These are phyloP conservation scores for Phaethon lepturus DNA, from an alignment of 2,113 vertebrate species.

Conservation along the genomic window DNA sequence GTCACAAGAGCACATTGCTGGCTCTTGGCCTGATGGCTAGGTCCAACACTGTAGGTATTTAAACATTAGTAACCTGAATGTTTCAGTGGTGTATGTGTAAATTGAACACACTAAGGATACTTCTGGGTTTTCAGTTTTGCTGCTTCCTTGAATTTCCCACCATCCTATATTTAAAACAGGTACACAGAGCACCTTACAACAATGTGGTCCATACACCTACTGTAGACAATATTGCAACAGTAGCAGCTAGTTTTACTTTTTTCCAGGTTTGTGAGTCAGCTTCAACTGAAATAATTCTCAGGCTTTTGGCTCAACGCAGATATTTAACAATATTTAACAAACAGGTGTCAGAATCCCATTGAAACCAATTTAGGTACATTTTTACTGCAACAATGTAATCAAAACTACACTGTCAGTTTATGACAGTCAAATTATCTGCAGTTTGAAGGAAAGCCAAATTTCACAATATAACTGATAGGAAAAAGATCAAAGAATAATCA, in stretches of 20 bases:
- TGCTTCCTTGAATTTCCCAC: neutral
- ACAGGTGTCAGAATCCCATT: neutral
- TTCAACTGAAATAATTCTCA: neutral
- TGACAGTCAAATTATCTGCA: constrained; percentile 36
- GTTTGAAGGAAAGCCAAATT: constrained; percentile 15
- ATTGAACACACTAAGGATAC: neutral
- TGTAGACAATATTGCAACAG: neutral
- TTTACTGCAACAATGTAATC: constrained; percentile 22
- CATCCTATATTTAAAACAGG: neutral
- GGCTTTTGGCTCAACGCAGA: neutral
- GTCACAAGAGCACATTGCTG: neutral
- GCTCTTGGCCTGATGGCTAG: neutral
- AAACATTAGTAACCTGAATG: neutral
- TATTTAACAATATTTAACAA: constrained; percentile 42
- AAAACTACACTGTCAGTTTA: neutral
- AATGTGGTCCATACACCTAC: neutral
- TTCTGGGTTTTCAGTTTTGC: neutral
- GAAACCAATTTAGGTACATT: neutral
- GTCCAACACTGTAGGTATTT: neutral
- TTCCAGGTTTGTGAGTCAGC: neutral
- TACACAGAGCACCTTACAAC: neutral
- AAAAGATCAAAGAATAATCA: constrained; percentile 12
- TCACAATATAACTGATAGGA: neutral
- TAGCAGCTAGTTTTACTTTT: neutral
- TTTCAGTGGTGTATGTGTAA: neutral